phyloP scores from a whole-genome alignment of 2,888 invertebrate species.

The Auanema sp. region DNA sequence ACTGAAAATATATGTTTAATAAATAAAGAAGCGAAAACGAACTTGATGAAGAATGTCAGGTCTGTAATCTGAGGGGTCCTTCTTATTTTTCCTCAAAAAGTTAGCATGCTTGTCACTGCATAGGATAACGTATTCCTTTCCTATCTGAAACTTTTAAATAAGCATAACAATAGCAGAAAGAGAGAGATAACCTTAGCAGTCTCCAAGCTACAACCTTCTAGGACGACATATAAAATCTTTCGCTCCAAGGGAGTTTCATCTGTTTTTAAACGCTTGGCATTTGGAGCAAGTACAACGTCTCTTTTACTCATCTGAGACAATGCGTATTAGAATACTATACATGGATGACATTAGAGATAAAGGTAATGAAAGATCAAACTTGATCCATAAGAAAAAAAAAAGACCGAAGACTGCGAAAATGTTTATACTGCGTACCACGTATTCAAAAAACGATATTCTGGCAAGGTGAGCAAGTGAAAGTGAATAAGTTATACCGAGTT shows the following conservation, averaged over 20 bases:
- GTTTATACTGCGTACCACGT: background rate
- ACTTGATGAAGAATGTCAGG: conserved; percentile 95
- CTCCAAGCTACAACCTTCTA: conserved; percentile 92
- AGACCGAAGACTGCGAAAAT: background rate
- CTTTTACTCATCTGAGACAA: background rate
- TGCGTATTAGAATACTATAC: background rate
- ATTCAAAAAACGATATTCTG: background rate
- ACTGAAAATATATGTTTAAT: conserved; percentile 67
- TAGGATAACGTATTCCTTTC: conserved; percentile 55
- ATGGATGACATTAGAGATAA: background rate
- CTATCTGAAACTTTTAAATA: conserved; percentile 37
- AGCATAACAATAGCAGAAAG: conserved; percentile 36
- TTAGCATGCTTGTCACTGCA: conserved; percentile 55
- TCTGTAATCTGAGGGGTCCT: conserved; percentile 84
- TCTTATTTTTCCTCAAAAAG: conserved; percentile 76
- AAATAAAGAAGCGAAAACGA: conserved; percentile 12
- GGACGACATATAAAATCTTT: conserved; percentile 77
- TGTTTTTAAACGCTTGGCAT: conserved; percentile 52
- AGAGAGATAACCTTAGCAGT: conserved; percentile 81
- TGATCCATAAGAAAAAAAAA: background rate
- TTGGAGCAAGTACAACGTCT: conserved; percentile 36
- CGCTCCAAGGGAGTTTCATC: conserved; percentile 41
- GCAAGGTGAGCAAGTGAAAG: too few species aligned
- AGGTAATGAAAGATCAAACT: background rate
- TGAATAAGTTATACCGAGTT: background rate